Percentiles rank a stretch among this genome's conserved stretches.
Evolutionary conservation across 2,113 vertebrate genomes (phyloP).

Genomic region (Terrapene triunguis): DNA sequence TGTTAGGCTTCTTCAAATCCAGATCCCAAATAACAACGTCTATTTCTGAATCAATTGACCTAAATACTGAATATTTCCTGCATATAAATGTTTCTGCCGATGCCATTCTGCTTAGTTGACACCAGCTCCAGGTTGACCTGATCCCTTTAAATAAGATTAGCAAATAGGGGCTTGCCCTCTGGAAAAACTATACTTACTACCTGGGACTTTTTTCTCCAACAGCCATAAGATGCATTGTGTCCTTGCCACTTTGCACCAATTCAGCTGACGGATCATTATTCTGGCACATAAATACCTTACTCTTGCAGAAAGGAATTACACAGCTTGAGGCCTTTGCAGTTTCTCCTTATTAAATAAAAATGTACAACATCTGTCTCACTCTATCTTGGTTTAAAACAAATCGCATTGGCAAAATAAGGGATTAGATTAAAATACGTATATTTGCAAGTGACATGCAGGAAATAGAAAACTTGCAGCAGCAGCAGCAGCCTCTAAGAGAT

Average conservation of each 20-base stretch:
- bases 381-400: not conserved
- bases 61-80: not conserved
- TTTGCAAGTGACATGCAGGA: not conserved
- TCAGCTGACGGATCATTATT: conserved; percentile 38
- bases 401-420: not conserved
- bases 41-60: not conserved
- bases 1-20: not conserved
- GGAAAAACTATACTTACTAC: not conserved
- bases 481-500: rapidly evolving
- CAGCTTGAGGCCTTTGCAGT: not conserved
- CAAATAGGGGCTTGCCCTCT: not conserved
- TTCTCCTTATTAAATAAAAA: not conserved
- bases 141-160: not conserved
- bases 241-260: not conserved
- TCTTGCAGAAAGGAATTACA: not conserved
- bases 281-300: not conserved
- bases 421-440: not conserved
- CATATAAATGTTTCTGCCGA: rapidly evolving
- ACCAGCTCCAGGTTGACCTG: not conserved
- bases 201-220: not conserved
- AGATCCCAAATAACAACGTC: not conserved
- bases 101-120: not conserved
- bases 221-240: not conserved
- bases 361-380: rapidly evolving
- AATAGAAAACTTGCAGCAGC: not conserved